Conservation (phyloP, 2,888 invertebrate genomes). For the Volucella inanis region DNA sequence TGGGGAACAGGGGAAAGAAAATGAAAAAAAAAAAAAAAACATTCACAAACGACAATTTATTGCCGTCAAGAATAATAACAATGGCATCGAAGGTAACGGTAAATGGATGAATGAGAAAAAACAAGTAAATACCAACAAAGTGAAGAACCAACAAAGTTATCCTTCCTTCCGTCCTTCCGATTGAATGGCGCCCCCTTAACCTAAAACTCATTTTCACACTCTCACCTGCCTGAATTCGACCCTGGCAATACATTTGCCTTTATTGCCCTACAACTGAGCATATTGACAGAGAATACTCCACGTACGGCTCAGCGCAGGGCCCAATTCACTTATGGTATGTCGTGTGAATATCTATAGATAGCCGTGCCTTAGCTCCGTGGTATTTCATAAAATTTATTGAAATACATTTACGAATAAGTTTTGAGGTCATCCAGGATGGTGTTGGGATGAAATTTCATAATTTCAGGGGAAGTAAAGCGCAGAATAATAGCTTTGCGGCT, state of each 20-base stretch:
- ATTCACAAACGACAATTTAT: slow-evolving; percentile 65
- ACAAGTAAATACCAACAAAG: slow-evolving; percentile 10
- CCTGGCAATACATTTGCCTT: slow-evolving; percentile 59
- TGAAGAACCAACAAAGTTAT: slow-evolving; percentile 17
- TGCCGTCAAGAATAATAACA: slow-evolving; percentile 63
- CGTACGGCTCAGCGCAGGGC: no score
- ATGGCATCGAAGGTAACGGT: slow-evolving; percentile 32
- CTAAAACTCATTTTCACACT: neutral
- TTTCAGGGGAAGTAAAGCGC: slow-evolving; percentile 23
- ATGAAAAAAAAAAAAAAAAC: neutral
- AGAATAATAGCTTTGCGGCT: slow-evolving; percentile 9
- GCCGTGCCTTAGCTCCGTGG: slow-evolving; percentile 42
- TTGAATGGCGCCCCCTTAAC: no score
- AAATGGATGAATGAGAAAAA: slow-evolving; percentile 30
- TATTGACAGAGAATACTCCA: slow-evolving; percentile 35
- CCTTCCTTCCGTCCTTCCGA: slow-evolving; percentile 15
- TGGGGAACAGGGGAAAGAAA: no score
- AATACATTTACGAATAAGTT: slow-evolving; percentile 42
- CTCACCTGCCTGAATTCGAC: slow-evolving; percentile 4
- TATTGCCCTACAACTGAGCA: slow-evolving; percentile 57
- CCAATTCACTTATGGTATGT: no score
- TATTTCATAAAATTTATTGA: slow-evolving; percentile 67
- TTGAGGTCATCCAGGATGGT: neutral
- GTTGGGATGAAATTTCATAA: slow-evolving; percentile 11
- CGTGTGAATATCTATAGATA: slow-evolving; percentile 30